Percentiles rank a stretch among this genome's conserved stretches.
phyloP scores from a whole-genome alignment of 2,888 invertebrate genomes.

The Agonum fuliginosum region DNA sequence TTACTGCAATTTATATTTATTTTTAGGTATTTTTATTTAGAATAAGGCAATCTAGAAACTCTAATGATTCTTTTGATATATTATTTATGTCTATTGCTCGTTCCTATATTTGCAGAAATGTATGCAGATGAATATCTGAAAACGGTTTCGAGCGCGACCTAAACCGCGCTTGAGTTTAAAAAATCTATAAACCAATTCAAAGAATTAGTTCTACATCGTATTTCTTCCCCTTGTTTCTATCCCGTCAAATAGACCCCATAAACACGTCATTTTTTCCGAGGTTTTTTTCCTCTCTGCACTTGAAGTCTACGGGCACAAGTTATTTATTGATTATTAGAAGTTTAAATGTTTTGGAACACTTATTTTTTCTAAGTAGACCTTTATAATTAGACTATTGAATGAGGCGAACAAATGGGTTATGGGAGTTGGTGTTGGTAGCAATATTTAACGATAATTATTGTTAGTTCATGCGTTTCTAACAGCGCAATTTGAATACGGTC shows the following conservation, averaged over 20 bases:
- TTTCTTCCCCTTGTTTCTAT: neutral
- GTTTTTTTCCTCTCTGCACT: neutral
- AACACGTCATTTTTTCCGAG: constrained; percentile 25
- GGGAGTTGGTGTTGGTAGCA: constrained; percentile 16
- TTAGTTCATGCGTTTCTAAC: constrained; percentile 29
- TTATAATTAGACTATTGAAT: constrained; percentile 25
- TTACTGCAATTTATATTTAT: too few species aligned
- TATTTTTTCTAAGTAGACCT: constrained; percentile 5
- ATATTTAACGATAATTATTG: constrained; percentile 13
- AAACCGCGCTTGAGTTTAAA: too few species aligned
- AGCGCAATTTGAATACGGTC: neutral
- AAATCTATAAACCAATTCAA: neutral
- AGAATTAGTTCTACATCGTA: neutral
- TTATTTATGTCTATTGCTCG: too few species aligned
- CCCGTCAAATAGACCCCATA: neutral
- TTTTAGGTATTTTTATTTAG: too few species aligned
- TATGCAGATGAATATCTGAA: too few species aligned
- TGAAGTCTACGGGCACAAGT: neutral
- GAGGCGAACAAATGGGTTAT: constrained; percentile 9
- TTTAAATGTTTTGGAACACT: constrained; percentile 42
- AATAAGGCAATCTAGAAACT: too few species aligned
- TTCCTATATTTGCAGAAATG: too few species aligned
- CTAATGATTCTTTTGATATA: too few species aligned
- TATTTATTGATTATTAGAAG: constrained; percentile 43
- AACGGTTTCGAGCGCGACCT: too few species aligned